Percentiles rank a stretch among this genome's conserved stretches.
These are phyloP conservation scores for Zeus faber DNA, from an alignment of 2,113 vertebrate species.

Conservation along the genomic window DNA sequence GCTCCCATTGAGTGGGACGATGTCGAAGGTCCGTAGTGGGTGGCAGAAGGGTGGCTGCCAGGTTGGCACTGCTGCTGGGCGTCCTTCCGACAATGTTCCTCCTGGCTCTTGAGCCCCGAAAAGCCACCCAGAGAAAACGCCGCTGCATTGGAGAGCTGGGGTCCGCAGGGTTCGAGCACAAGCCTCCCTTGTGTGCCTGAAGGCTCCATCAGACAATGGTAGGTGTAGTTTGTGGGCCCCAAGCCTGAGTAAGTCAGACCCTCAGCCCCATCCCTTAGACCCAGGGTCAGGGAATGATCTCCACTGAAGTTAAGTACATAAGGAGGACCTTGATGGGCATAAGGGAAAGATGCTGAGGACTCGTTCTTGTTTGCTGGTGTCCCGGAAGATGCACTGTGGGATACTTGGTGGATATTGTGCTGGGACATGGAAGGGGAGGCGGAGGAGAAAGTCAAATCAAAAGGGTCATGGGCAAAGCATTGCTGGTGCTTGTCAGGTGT, in stretches of 20 bases:
- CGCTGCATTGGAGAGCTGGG: constrained; percentile 50
- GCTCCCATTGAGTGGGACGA: constrained; percentile 68
- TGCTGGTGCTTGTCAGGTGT: constrained; percentile 61
- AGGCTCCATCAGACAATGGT: constrained; percentile 80
- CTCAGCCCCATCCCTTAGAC: constrained; percentile 69
- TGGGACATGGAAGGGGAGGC: constrained; percentile 55
- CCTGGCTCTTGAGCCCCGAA: constrained; percentile 59
- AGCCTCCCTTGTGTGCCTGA: constrained; percentile 77
- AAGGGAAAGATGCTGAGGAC: constrained; percentile 57
- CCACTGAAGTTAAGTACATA: constrained; percentile 78
- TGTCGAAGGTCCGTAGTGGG: constrained; percentile 58
- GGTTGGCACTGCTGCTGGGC: constrained; percentile 63
- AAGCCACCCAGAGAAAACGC: constrained; percentile 63
- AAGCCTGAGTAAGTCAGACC: constrained; percentile 63
- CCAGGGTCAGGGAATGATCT: constrained; percentile 76
- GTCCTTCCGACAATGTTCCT: constrained; percentile 65
- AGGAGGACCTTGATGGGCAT: constrained; percentile 66
- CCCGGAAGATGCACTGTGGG: constrained; percentile 50
- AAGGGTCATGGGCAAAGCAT: constrained; percentile 65
- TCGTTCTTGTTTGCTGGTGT: constrained; percentile 61
- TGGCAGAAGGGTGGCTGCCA: constrained; percentile 53
- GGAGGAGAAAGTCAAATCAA: constrained; percentile 66
- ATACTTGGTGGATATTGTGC: constrained; percentile 60
- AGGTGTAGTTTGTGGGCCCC: constrained; percentile 74
- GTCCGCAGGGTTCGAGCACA: constrained; percentile 72